Base-by-base conservation (phyloP, 2,113 vertebrate genomes). In the Podiceps cristatus region DNA sequence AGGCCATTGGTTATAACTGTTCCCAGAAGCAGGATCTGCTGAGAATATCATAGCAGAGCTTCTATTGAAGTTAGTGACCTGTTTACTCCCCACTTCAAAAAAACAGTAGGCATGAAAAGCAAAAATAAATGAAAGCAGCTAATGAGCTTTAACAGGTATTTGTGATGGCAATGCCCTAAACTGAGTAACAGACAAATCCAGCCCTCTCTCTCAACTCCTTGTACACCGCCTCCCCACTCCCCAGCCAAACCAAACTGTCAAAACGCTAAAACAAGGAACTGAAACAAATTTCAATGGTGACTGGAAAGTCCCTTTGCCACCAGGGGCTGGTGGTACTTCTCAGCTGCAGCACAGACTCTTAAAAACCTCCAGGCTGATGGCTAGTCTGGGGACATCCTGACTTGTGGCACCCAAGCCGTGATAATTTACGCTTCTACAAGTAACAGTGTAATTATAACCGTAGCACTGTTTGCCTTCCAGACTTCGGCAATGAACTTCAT, bases 391-490 rank as follows among this genome's bases (percentile, higher is more conserved):
- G 40, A 94, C 87, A 95, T 66, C 35, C 42, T 85, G 71, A 86
- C 49, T 91, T 85, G 44, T 29, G 52, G 33, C 24, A 97, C 37
- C n/a, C 64, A 90, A 97, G 63, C 58, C 60, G 47, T 1, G 13
- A 12, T 82, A 96, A 80, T 83, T 96, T 73, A 88, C 22, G 27
- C 68, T 75, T 93, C 72, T 80, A 60, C 88, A 93, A 95, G 91
- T 88, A 96, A 88, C 18, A n/a, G 71, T 29, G 63, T 60, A 96
- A 97, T 97, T 92, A 60, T 44, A 96, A 89, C 53, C 50, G 45
- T 35, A 77, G 37, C 58, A 58, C 18, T 71, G 47, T 58, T 79
- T 64, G 63, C 73, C 58, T 90, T 59, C 29, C n/a, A 91, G 72
- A 73, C 40, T 94, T 50, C 0, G 8, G 85, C 37, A 80, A 80